Conservation (phyloP, 2,797 vertebrate genomes). For the Bradypodion pumilum region DNA sequence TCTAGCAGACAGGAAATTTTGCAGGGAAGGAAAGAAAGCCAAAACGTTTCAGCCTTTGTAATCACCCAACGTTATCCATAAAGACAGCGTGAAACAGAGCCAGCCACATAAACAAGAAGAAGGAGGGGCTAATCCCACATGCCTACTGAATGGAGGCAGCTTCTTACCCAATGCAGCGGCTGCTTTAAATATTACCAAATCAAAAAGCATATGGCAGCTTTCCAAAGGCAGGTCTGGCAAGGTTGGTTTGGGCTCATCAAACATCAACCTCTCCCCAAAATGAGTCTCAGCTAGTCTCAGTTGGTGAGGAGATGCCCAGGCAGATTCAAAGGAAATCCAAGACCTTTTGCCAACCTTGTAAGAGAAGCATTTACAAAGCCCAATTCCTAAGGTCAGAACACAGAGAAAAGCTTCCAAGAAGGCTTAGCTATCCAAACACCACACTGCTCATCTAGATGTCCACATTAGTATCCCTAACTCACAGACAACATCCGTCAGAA, state of each 20-base stretch:
- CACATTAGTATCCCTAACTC: constrained; percentile 13
- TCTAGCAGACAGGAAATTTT: constrained; percentile 69
- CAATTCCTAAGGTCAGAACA: constrained; percentile 34
- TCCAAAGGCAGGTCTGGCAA: constrained; percentile 69
- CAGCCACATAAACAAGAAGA: constrained; percentile 11
- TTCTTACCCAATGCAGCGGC: constrained; percentile 65
- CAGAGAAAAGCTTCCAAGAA: constrained; percentile 20
- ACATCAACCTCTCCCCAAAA: constrained; percentile 64
- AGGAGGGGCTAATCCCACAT: constrained; percentile 24
- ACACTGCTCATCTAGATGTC: constrained; percentile 24
- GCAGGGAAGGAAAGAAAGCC: not conserved
- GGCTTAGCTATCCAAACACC: constrained; percentile 29
- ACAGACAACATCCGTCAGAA: not conserved
- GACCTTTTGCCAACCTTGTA: constrained; percentile 40
- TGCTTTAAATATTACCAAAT: constrained; percentile 51
- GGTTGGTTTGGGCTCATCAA: constrained; percentile 57
- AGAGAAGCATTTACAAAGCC: constrained; percentile 29
- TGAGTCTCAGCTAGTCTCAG: constrained; percentile 66
- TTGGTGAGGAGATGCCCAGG: constrained; percentile 52
- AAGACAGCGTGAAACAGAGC: not conserved
- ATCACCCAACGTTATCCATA: constrained; percentile 16
- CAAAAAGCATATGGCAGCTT: constrained; percentile 61
- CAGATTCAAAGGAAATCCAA: not conserved
- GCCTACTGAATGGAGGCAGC: constrained; percentile 53
- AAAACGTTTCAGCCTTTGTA: constrained; percentile 16